Percentiles rank a stretch among this genome's conserved stretches.
Evolutionary conservation across 2,797 vertebrate species (phyloP).

Genomic region (Antrozous pallidus): DNA sequence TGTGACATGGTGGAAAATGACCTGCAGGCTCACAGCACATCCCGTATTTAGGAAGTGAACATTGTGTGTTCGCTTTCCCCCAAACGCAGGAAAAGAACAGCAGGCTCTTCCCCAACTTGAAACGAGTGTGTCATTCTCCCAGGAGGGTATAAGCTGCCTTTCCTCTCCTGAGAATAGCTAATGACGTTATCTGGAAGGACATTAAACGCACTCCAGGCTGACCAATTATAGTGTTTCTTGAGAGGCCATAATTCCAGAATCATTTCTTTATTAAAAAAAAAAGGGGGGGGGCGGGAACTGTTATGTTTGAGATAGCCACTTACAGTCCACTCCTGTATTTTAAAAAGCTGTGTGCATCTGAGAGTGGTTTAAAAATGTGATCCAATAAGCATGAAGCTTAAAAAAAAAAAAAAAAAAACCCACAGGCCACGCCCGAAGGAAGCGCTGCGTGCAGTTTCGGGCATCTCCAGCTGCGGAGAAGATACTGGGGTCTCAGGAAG

Average conservation of each 20-base stretch:
- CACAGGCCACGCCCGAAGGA: slow-evolving; percentile 52
- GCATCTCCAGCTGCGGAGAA: slow-evolving; percentile 62
- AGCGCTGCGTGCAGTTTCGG: slow-evolving; percentile 55
- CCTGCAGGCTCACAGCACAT: slow-evolving; percentile 74
- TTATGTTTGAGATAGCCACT: background rate
- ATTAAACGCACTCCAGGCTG: slow-evolving; percentile 21
- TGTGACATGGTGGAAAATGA: slow-evolving; percentile 85
- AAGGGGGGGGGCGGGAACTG: background rate
- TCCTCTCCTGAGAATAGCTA: slow-evolving; percentile 83
- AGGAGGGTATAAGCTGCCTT: slow-evolving; percentile 75
- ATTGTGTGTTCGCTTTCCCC: slow-evolving; percentile 82
- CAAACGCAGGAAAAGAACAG: slow-evolving; percentile 71
- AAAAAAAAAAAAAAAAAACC: background rate
- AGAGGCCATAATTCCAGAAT: slow-evolving; percentile 7
- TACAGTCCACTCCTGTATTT: background rate
- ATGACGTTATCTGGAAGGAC: slow-evolving; percentile 76
- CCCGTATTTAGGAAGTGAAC: slow-evolving; percentile 81
- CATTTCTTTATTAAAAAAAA: background rate
- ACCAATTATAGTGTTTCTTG: slow-evolving; percentile 51
- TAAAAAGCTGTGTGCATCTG: background rate
- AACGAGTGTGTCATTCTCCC: slow-evolving; percentile 79
- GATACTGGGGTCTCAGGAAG: slow-evolving; percentile 59
- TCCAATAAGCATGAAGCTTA: background rate
- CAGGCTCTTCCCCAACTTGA: slow-evolving; percentile 78
- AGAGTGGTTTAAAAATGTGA: background rate